Evolutionary conservation across 2,888 invertebrate genomes (phyloP).

Genomic region (Eurytoma adleriae): DNA sequence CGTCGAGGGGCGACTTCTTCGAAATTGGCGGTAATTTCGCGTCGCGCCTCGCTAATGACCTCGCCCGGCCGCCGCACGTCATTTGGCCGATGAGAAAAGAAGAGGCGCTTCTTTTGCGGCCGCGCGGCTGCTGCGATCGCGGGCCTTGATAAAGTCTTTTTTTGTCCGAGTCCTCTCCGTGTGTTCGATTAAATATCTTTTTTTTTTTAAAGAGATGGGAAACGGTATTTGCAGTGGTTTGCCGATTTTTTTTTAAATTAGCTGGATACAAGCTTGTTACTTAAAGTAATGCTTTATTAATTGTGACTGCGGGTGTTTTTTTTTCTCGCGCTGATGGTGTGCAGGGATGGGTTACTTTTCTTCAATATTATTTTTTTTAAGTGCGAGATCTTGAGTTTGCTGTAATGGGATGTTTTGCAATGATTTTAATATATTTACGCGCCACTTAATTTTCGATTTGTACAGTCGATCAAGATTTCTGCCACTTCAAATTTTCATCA

Average conservation of each 20-base stretch:
- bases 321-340: no score
- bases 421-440: conserved; percentile 1
- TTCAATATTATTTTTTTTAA: no score
- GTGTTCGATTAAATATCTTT: background rate
- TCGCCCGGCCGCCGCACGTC: background rate
- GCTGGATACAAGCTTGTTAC: no score
- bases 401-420: background rate
- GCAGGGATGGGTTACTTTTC: no score
- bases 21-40: conserved; percentile 52
- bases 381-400: background rate
- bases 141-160: background rate
- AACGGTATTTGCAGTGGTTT: background rate
- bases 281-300: no score
- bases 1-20: conserved; percentile 42
- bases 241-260: no score
- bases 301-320: no score
- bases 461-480: background rate
- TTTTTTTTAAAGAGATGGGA: background rate
- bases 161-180: background rate
- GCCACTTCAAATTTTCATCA: background rate
- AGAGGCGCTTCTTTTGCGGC: background rate
- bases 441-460: background rate
- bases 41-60: conserved; percentile 50
- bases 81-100: conserved; percentile 1
- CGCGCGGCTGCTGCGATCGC: background rate